Conservation (phyloP, 2,888 invertebrate species). For the Theodoxus fluviatilis region DNA sequence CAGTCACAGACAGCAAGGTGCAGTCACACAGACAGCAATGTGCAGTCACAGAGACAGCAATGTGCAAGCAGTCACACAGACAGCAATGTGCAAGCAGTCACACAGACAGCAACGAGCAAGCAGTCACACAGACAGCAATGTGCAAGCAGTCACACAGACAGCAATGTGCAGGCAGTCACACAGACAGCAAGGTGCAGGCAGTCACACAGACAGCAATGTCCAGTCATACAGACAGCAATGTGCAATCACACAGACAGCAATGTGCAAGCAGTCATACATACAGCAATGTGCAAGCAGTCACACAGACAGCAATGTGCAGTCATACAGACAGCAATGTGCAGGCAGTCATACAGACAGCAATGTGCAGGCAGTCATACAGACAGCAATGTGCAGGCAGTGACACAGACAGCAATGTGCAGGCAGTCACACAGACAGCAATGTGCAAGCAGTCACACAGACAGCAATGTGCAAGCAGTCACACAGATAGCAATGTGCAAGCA, state of each 20-base stretch:
- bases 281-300: too few relatives aligned
- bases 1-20: background rate
- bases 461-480: background rate
- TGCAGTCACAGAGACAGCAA: background rate
- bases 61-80: background rate
- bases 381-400: background rate
- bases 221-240: background rate
- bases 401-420: background rate
- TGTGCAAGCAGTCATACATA: background rate
- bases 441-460: background rate
- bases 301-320: background rate
- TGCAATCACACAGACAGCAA: background rate
- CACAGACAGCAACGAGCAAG: background rate
- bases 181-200: too few relatives aligned
- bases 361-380: background rate
- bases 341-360: background rate
- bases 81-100: too few relatives aligned
- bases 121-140: background rate
- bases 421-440: background rate
- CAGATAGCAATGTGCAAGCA: background rate
- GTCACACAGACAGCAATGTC: background rate
- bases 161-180: background rate
- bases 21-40: background rate
- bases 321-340: background rate
- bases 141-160: background rate